Evolutionary conservation across 2,113 vertebrate genomes (phyloP), one percentile per base, ranked within the genome.

Genomic region (Craseonycteris thonglongyai): DNA sequence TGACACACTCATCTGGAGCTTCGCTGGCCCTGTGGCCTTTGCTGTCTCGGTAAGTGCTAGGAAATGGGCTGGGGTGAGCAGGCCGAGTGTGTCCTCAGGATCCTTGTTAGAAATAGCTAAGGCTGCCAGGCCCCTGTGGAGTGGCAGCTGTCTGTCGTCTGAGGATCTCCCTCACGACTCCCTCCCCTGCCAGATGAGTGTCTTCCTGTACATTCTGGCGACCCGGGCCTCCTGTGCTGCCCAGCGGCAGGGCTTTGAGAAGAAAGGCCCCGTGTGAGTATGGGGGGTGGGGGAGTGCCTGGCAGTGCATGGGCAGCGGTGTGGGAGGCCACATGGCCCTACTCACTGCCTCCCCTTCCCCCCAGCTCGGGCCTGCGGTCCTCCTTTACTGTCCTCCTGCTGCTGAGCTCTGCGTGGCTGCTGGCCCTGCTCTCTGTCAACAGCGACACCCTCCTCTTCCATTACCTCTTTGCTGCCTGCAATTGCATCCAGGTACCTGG

Each of bases 1-100:
- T 0, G 99, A 99, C 95, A 99, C 98, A 0, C 98, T 99, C 63
- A 99, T 99, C 93, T 99, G 99, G 99, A 99, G 99, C 95, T 98
- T 99, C 10, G 99, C 99, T 0, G 99, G 99, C 59, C 99, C 99
- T 14, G 98, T 99, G 49, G 98, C 98, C 72, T 98, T 98, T 1
- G 99, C 98, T 1, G 98, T 99, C 30, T 98, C 99, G 28, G 99
- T 99, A 97, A 96, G 99, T 98, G 74, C 13, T 15, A 4, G 66
- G 30, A 51, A 59, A 40, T 6, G 54, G 66, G 47, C 30, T 45
- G 63, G 21, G 28, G 59, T 42, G 45, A 84, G 33, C 18, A 33
- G 65, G 40, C 56, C 19, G 15, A 1, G 10, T 3, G 38, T 42
- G 38, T 35, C 42, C 68, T 93, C 65, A 1, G 40, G 61, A n/a